Evolutionary conservation across 64 coral and sea anemone species (phyloP).

Genomic region (Montipora sp.): DNA sequence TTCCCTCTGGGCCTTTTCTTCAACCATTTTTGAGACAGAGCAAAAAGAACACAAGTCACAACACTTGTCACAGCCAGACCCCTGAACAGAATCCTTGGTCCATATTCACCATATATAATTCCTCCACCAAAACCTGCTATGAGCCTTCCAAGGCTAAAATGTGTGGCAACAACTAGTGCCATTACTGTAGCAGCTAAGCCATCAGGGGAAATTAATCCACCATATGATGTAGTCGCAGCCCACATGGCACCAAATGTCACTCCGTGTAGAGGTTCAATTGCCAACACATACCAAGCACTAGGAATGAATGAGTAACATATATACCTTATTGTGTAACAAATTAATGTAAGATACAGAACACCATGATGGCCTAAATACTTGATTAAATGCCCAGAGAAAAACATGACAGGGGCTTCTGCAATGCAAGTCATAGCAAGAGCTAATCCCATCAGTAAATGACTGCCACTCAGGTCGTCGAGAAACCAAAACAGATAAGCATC

Average conservation of each 20-base stretch:
- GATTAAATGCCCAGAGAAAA: slow-evolving; percentile 44
- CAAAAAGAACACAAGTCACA: neutral
- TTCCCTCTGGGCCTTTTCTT: neutral
- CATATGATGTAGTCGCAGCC: slow-evolving; percentile 58
- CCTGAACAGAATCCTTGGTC: slow-evolving; percentile 62
- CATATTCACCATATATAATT: slow-evolving; percentile 43
- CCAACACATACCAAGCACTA: slow-evolving; percentile 66
- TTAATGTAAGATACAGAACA: slow-evolving; percentile 56
- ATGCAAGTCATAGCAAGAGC: slow-evolving; percentile 48
- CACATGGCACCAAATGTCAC: slow-evolving; percentile 69
- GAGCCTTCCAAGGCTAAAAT: slow-evolving; percentile 60
- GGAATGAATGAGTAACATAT: slow-evolving; percentile 42
- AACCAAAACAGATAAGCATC: slow-evolving; percentile 30
- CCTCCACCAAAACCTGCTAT: slow-evolving; percentile 53
- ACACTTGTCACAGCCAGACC: slow-evolving; percentile 22
- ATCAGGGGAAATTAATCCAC: slow-evolving; percentile 41
- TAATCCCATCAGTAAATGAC: slow-evolving; percentile 49
- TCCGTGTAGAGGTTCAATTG: slow-evolving; percentile 66
- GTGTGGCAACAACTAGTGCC: slow-evolving; percentile 39
- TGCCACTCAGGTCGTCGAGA: slow-evolving; percentile 48
- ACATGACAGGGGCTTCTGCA: slow-evolving; percentile 56
- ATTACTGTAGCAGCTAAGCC: slow-evolving; percentile 53
- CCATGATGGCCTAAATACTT: slow-evolving; percentile 55
- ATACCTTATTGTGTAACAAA: slow-evolving; percentile 45
- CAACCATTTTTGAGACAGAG: slow-evolving; percentile 4